A percentile compares a stretch with the other conserved stretches of the same genome.
Evolutionary conservation across 2,888 invertebrate species (phyloP).

Genomic region (Nasonia oneida): DNA sequence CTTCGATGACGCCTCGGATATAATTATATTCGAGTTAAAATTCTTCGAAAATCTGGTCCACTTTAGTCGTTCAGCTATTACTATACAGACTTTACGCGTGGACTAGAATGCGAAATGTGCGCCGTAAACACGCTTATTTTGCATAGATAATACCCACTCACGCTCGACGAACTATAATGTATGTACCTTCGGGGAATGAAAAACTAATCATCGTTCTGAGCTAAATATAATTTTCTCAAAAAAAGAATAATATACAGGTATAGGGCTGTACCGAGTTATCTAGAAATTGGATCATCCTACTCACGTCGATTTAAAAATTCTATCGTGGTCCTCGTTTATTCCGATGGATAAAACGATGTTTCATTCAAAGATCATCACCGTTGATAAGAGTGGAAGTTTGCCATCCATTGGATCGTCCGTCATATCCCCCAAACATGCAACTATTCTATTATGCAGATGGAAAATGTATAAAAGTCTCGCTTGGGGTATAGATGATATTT

Average conservation of each 20-base stretch:
- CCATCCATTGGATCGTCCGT: background rate
- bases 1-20: background rate
- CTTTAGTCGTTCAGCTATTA: background rate
- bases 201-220: background rate
- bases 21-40: background rate
- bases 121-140: constrained; percentile 16
- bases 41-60: background rate
- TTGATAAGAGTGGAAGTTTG: constrained; percentile 4
- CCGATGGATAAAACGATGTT: background rate
- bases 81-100: background rate
- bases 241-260: background rate
- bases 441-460: constrained; percentile 8
- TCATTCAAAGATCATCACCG: constrained; percentile 7
- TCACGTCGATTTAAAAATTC: background rate
- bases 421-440: constrained; percentile 19
- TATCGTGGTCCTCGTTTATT: background rate
- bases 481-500: background rate
- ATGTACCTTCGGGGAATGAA: background rate
- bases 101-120: constrained; percentile 10
- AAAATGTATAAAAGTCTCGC: background rate
- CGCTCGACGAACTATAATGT: background rate
- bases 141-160: constrained; percentile 1
- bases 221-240: background rate
- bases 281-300: background rate
- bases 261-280: background rate